A percentile compares a stretch with the other conserved stretches of the same genome.
Evolutionary conservation across 1,140 invertebrate genomes (phyloP).

Genomic region (Philotrypesis tridentata): DNA sequence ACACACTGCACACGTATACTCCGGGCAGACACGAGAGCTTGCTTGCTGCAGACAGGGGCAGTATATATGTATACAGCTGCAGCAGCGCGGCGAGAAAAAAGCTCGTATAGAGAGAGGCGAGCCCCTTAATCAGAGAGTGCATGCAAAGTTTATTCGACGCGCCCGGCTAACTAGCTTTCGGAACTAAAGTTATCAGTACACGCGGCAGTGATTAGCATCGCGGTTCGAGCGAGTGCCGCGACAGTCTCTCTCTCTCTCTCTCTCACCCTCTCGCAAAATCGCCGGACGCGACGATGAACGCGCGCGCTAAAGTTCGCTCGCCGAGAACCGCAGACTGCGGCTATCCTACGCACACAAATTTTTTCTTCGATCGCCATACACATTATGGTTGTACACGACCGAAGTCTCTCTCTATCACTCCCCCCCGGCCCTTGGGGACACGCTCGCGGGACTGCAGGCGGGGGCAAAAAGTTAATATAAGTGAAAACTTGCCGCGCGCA

Average conservation of each 20-base stretch:
- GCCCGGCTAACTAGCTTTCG: constrained; percentile 37
- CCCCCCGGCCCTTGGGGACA: too few species aligned
- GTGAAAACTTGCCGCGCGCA: constrained; percentile 53
- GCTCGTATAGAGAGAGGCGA: background rate
- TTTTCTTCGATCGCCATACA: background rate
- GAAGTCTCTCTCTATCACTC: too few species aligned
- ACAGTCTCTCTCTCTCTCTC: background rate
- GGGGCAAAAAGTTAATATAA: constrained; percentile 51
- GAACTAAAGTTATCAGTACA: constrained; percentile 47
- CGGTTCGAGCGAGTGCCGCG: constrained; percentile 21
- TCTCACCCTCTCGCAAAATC: background rate
- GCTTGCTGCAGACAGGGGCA: too few species aligned
- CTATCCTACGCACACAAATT: background rate
- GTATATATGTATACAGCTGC: too few species aligned
- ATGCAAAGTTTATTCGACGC: constrained; percentile 26
- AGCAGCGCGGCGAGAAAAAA: too few species aligned
- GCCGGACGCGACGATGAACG: background rate
- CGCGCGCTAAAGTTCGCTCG: background rate
- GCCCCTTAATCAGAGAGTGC: constrained; percentile 31
- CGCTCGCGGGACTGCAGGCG: background rate
- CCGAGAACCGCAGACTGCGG: background rate
- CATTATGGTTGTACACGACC: too few species aligned
- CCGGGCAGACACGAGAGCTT: background rate
- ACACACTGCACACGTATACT: background rate
- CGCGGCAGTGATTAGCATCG: constrained; percentile 43